Base-by-base conservation (phyloP, 2,888 invertebrate genomes). In the Lasius fuliginosus region DNA sequence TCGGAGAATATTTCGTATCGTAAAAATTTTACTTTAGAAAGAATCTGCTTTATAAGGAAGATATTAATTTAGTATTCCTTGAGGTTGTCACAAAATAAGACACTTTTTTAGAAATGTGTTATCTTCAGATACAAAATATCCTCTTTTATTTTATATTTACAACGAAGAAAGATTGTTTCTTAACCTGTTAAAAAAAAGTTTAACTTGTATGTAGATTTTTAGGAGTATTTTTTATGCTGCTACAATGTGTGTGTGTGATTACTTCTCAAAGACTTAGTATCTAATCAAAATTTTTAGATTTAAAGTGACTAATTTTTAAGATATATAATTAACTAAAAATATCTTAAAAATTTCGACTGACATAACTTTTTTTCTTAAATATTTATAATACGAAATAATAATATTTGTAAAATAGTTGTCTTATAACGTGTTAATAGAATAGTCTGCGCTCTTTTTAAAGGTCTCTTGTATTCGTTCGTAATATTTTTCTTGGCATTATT, bases 21-120 rank as follows among this genome's bases (percentile, higher is more conserved):
- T 53, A 40, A 40, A 8, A n/a, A 53, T 36, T 40, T 65, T 53
- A 46, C 8, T 12, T 67, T 18, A 53, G 23, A 0, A 36, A 36
- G 18, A n/a, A 33, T 33, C 33, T 5, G 27, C 12, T 53, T 76
- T 27, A 23, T 23, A 23, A 40, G 15, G 15, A 23, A 64, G 11
- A 64, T 36, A n/a, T 49, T 46, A 62, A 76, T 75, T 75, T 62
- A 33, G 49, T 11, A 23, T 53, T 0, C n/a, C 18, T 18, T 23
- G 23, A n/a, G n/a, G 36, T 64, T 64, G 42, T 33, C 8, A 4
- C n/a, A 46, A 62, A 64, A 5, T 49, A 33, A 62, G 4, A n/a
- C n/a, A n/a, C 3, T 42, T 27, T 33, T 53, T 11, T 5, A 71
- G 4, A 9, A 71, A 36, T 23, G 3, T 71, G 15, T n/a, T 74